Percentiles rank a stretch among this genome's conserved stretches.
phyloP scores from a whole-genome alignment of 2,888 invertebrate species.

The Netelia inedita region DNA sequence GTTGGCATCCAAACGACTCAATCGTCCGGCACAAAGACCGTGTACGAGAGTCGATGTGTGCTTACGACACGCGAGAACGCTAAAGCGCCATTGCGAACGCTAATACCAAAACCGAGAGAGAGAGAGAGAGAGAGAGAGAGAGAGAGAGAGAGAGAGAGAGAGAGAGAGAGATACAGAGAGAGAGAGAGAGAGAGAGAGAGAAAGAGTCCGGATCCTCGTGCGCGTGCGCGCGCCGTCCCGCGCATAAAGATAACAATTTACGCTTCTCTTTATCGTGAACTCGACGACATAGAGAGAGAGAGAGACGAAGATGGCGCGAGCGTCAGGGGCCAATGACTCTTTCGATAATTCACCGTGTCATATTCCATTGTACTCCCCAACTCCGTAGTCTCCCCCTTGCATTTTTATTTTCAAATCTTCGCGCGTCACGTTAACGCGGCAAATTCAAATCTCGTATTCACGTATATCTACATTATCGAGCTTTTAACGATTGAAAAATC shows the following conservation, averaged over 20 bases:
- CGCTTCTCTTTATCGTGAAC: slow-evolving; percentile 76
- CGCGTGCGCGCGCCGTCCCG: slow-evolving; percentile 36
- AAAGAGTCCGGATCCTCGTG: slow-evolving; percentile 39
- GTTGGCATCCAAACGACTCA: slow-evolving; percentile 60
- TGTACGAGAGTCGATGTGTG: slow-evolving; percentile 35
- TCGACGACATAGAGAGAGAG: slow-evolving; percentile 23
- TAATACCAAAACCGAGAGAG: slow-evolving; percentile 17
- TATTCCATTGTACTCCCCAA: slow-evolving; percentile 34
- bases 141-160: slow-evolving; percentile 22
- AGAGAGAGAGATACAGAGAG: slow-evolving; percentile 20
- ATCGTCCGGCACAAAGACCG: slow-evolving; percentile 58
- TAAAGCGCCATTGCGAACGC: slow-evolving; percentile 20
- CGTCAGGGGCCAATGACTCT: slow-evolving; percentile 78
- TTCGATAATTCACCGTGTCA: slow-evolving; percentile 60
- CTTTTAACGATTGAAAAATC: not conserved
- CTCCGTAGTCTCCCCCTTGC: not conserved
- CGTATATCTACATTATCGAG: not conserved
- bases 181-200: slow-evolving; percentile 23
- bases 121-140: slow-evolving; percentile 22
- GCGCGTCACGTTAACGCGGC: not conserved
- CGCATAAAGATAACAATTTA: slow-evolving; percentile 81
- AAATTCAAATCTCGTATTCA: not conserved
- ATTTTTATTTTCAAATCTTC: slow-evolving; percentile 5
- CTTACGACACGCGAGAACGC: slow-evolving; percentile 41
- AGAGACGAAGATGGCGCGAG: slow-evolving; percentile 46